phyloP scores from a whole-genome alignment of 1,140 invertebrate species.

The Telenomus remus region DNA sequence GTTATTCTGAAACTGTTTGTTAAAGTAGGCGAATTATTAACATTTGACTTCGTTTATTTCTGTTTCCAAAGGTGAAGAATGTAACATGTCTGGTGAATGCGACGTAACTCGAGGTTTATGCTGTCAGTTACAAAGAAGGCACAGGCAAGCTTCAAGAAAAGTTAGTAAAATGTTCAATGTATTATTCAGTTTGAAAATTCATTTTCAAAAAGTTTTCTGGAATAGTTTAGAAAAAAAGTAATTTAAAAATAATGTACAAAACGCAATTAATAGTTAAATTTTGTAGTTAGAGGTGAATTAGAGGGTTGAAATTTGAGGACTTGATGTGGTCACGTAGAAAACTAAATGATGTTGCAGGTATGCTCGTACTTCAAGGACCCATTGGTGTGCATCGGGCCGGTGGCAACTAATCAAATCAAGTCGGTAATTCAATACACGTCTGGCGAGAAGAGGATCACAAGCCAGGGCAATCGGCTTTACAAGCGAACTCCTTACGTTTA shows the following conservation, averaged over 20 bases:
- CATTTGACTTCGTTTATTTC: not conserved
- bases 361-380: conserved; percentile 94
- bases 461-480: conserved; percentile 71
- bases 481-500: conserved; percentile 69
- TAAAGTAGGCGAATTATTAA: too few relatives aligned
- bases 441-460: conserved; percentile 85
- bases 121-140: conserved; percentile 89
- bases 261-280: too few relatives aligned
- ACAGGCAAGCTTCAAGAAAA: conserved; percentile 88
- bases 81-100: conserved; percentile 88
- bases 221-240: too few relatives aligned
- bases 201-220: too few relatives aligned
- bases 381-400: conserved; percentile 89
- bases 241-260: too few relatives aligned
- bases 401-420: conserved; percentile 85
- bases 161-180: conserved; percentile 67
- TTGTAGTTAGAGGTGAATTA: too few relatives aligned
- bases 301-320: too few relatives aligned
- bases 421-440: conserved; percentile 84
- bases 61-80: conserved; percentile 82
- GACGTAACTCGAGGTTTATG: conserved; percentile 89
- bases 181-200: too few relatives aligned
- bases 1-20: too few relatives aligned
- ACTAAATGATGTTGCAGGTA: conserved; percentile 75
- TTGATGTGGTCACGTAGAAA: too few relatives aligned